phyloP scores from a whole-genome alignment of 2,797 vertebrate species.

The Takifugu ocellatus region DNA sequence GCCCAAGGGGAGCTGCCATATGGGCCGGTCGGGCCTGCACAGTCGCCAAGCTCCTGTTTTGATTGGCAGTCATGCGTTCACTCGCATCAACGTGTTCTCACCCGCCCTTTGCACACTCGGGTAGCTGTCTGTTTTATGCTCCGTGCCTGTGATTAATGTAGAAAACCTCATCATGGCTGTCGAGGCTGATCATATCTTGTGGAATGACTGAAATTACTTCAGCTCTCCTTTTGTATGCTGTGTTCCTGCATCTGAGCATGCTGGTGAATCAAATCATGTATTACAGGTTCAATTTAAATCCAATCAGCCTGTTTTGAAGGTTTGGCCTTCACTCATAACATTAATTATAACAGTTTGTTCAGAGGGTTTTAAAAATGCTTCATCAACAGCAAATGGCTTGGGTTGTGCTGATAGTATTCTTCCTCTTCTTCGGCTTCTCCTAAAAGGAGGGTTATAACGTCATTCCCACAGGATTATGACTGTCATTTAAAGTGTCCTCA shows the following conservation, averaged over 20 bases:
- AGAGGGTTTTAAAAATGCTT: too few species aligned
- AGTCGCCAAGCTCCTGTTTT: constrained; percentile 29
- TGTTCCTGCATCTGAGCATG: constrained; percentile 23
- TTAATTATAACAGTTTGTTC: too few species aligned
- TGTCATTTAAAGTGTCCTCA: neutral
- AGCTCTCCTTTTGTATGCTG: constrained; percentile 23
- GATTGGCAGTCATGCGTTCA: constrained; percentile 41
- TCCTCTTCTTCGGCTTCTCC: too few species aligned
- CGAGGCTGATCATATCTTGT: constrained; percentile 43
- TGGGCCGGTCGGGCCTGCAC: constrained; percentile 39
- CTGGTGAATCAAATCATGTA: constrained; percentile 14
- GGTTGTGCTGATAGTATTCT: too few species aligned
- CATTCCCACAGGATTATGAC: neutral
- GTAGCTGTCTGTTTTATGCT: constrained; percentile 57
- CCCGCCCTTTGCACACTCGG: constrained; percentile 17
- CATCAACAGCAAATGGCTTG: too few species aligned
- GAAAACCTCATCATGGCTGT: constrained; percentile 58
- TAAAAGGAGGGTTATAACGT: too few species aligned
- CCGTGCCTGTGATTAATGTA: constrained; percentile 46
- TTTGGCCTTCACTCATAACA: neutral
- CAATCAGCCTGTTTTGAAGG: neutral
- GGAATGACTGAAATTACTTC: constrained; percentile 36
- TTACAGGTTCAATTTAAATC: constrained; percentile 8
- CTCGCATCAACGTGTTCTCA: constrained; percentile 18
- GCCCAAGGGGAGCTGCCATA: constrained; percentile 56